A percentile compares a stretch with the other conserved stretches of the same genome.
These are phyloP conservation scores for Lacanobia oleracea DNA, from an alignment of 2,888 invertebrate genomes.

Conservation along the genomic window DNA sequence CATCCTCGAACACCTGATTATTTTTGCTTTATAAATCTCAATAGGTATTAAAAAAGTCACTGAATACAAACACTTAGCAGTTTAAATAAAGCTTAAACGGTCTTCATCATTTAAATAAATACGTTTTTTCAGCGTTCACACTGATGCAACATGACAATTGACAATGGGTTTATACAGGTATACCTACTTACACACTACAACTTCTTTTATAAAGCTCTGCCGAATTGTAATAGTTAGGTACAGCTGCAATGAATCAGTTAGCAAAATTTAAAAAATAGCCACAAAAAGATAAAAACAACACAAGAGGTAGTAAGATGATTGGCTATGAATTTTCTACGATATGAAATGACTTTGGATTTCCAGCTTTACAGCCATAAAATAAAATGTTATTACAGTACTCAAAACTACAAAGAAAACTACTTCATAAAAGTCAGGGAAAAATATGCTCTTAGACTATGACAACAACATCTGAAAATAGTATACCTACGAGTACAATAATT, in stretches of 20 bases:
- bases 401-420: no score
- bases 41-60: background rate
- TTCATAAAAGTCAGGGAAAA: no score
- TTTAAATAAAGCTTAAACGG: constrained; percentile 21
- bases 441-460: no score
- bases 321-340: no score
- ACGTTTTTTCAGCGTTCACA: constrained; percentile 2
- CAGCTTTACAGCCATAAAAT: background rate
- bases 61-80: background rate
- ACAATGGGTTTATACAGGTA: constrained; percentile 4
- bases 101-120: constrained; percentile 28
- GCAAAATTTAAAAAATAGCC: background rate
- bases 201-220: constrained; percentile 11
- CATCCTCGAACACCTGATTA: no score
- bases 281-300: background rate
- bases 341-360: background rate
- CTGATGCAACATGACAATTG: constrained; percentile 18
- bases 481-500: no score
- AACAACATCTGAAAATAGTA: no score
- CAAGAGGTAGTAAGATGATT: no score
- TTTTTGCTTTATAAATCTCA: no score
- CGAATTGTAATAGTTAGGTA: constrained; percentile 20
- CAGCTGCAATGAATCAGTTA: constrained; percentile 5
- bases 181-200: background rate
- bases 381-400: no score